Evolutionary conservation across 2,888 invertebrate species (phyloP), one percentile per base, ranked within the genome.

Genomic region (Adineta ricciae): DNA sequence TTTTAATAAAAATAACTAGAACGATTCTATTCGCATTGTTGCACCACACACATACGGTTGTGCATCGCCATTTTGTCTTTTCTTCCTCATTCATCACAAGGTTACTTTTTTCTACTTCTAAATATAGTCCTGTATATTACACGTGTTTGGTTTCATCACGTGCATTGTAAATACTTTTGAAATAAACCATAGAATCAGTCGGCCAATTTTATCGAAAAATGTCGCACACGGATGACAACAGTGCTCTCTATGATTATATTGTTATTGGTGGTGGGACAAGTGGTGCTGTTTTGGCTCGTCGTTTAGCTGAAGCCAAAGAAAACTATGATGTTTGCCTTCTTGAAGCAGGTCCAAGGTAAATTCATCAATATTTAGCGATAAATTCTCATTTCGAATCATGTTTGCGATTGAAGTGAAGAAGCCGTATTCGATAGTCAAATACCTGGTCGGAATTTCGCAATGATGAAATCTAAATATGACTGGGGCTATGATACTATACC

Each of bases 401-500:
- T 24, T 27, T 56, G n/a, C 27, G n/a, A 27, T 56, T n/a, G 27
- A 9, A 56, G 56, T 56, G 11, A 56, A 27, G 3, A n/a, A 27
- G 56, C n/a, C 11, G 27, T 56, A 24, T n/a, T 4, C 56, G 27
- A 27, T 27, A 27, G 56, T 9, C 56, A 27, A 27, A 56, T 56
- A 27, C n/a, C 27, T 56, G 56, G 24, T 56, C 9, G 56, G n/a
- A n/a, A n/a, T 7, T 56, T n/a, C 11, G 7, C 11, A 24, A 5
- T 27, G 1, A 3, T 9, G 27, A 9, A 27, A 9, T 24, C 9
- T 1, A 1, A 56, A 54, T 90, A 89, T 87, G 90, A 90, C 87
- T 90, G 91, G 91, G 91, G 89, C 87, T 92, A 92, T 87, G 89
- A 91, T 87, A 92, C 92, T 9, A 89, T 89, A 54, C 90, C 91